These are phyloP conservation scores for Chrysocyon brachyurus DNA, from an alignment of 2,797 vertebrate genomes.

Conservation along the genomic window DNA sequence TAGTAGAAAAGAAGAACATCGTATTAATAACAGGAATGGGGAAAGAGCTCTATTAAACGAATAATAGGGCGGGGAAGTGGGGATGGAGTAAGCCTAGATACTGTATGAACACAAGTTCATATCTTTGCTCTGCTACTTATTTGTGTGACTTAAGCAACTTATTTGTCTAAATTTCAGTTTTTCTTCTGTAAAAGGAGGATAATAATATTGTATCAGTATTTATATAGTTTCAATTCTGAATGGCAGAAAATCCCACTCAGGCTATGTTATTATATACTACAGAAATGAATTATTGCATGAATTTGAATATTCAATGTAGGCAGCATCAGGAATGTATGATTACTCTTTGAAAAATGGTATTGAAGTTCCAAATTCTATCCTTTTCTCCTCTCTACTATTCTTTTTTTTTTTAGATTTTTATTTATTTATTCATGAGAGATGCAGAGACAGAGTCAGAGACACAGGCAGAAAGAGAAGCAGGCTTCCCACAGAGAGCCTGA, in stretches of 20 bases:
- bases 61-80: background rate
- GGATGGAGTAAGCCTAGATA: background rate
- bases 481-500: no score
- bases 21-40: background rate
- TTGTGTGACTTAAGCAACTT: background rate
- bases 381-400: background rate
- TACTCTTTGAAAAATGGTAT: background rate
- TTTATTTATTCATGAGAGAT: no score
- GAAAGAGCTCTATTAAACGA: background rate
- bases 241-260: background rate
- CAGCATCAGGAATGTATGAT: background rate
- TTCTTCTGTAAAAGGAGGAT: background rate
- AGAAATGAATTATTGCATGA: background rate
- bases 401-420: background rate
- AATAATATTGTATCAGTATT: background rate
- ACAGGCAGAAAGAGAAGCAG: no score
- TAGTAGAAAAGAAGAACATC: background rate
- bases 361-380: background rate
- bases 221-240: background rate
- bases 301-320: background rate
- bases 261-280: background rate
- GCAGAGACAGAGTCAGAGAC: no score
- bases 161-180: background rate
- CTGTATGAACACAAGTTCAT: background rate
- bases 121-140: background rate